Evolutionary conservation across 2,888 invertebrate species (phyloP), one percentile per base, ranked within the genome.

Genomic region (Microdon myrmicae): DNA sequence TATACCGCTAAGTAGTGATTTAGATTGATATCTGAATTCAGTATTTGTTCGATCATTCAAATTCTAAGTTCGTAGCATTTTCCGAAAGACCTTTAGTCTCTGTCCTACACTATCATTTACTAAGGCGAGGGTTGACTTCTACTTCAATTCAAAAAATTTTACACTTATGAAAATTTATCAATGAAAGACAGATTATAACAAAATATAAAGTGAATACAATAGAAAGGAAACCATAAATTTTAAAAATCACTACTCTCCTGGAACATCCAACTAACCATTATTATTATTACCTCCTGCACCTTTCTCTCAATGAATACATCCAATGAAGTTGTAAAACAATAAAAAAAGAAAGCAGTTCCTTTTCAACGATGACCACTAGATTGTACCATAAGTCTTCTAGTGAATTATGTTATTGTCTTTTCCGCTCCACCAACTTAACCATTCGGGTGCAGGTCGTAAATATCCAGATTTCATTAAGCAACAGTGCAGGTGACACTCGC

Each of bases 381-480:
- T 64, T 58, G 41, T 39, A 51, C 41, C 56, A 56, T 64, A 58
- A 51, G 41, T 64, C 51, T 53, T 47, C 31, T 32, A 23, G 47
- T 64, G 58, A 64, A 47, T 56, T 51, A 64, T 47, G 64, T 37
- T 64, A 64, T 51, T 45, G 37, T 20, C 29, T 47, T 47, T 58
- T 64, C 58, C 64, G 58, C 28, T 47, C 45, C 43, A 45, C 12
- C 19, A 35, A 26, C 4, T 23, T n/a, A 12, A 47, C 51, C 56
- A 35, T 35, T 49, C 13, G 26, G 17, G 34, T 56, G 38, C 58
- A 58, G 32, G 51, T 64, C 51, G 47, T 64, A 64, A 64, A 64
- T 64, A 58, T 47, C 58, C 16, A 47, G 41, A 64, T 28, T 64
- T 64, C 26, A 16, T 17, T 35, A 41, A 23, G 13, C 49, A 41